Evolutionary conservation across 2,797 vertebrate species (phyloP), one percentile per base, ranked within the genome.

Genomic region (Coregonus sp.): DNA sequence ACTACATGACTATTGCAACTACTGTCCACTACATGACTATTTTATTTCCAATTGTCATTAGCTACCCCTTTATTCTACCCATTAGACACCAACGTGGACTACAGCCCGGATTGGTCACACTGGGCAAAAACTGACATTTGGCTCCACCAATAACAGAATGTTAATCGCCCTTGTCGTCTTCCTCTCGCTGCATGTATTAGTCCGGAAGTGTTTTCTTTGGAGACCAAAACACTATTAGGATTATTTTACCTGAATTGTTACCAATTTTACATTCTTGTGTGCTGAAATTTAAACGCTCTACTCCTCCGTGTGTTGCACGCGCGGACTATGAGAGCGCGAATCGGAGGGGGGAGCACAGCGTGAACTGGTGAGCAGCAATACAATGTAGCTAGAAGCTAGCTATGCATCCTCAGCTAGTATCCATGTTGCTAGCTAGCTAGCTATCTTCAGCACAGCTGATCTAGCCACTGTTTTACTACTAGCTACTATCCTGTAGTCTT

Each of bases 131-230:
- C 63, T 31, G 63, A 66, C 63, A 31, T 14, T 31, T 4, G 63
- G 25, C 63, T 66, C 63, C 25, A 66, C 63, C 63, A 66, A 66
- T 66, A 12, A 66, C 63, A 66, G 25, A 12, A 1, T 20, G 29
- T 1, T 4, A 11, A 6, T 31, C 11, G 20, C 4, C 4, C n/a
- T 15, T 15, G 25, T 66, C 25, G 63, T 12, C 29, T 66, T 66
- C 63, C 63, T 66, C 63, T 66, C 11, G 9, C 1, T 31, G 25
- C 29, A 66, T 15, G 14, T 15, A 29, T 31, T 31, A 29, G 63
- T 66, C 63, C 63, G 63, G 63, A 66, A 66, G 63, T 66, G 63
- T 66, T 66, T 66, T 59, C 56, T 20, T 31, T 59, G 25, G 25
- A 66, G 20, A 33, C 20, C 29, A 66, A 66, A 66, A 59, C 61